Base-by-base conservation (phyloP, 2,888 invertebrate species). In the Nomada goodeniana region DNA sequence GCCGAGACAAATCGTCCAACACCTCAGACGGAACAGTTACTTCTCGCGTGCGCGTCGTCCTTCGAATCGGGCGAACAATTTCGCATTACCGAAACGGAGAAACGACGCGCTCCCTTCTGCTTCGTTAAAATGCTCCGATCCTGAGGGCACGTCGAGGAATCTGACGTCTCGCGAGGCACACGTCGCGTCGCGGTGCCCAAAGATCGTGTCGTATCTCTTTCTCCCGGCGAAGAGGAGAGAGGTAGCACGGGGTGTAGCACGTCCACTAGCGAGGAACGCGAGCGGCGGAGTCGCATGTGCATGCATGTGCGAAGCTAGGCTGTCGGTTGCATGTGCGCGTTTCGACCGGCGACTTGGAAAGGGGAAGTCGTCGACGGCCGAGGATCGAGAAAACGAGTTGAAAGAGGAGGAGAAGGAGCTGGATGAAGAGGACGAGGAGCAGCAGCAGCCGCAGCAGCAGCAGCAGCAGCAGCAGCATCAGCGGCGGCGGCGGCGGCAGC, bases 381-480 rank as follows among this genome's bases (percentile, higher is more conserved):
- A 83, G 81, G 80, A 86, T 91, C 91, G 91, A 91, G 90, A 91
- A 91, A 90, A 72, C 67, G 76, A 73, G 71, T 61, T 55, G 77
- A 71, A 77, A 79, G 57, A 73, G 67, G 67, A 71, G 65, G 47
- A 60, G 77, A 23, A 63, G 81, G 59, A 60, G 72, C 47, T 72
- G 90, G 90, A 59, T 61, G 63, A 90, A 91, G 91, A 91, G 89
- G 91, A 63, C 47, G 71, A 44, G n/a, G 59, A 72, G 76, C 75
- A 42, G 80, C 68, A 50, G 67, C 53, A 67, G 90, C 90, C 90
- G 88, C 89, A 89, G 89, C 89, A 90, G 89, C 91, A 88, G 88
- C 87, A 89, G 85, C 88, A 90, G 91, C 87, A 91, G 90, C 92
- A 92, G 91, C 91, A 92, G 92, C 91, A 73, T 89, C 90, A 90